Evolutionary conservation across 2,888 invertebrate species (phyloP).

Genomic region (Melanophora roralis): DNA sequence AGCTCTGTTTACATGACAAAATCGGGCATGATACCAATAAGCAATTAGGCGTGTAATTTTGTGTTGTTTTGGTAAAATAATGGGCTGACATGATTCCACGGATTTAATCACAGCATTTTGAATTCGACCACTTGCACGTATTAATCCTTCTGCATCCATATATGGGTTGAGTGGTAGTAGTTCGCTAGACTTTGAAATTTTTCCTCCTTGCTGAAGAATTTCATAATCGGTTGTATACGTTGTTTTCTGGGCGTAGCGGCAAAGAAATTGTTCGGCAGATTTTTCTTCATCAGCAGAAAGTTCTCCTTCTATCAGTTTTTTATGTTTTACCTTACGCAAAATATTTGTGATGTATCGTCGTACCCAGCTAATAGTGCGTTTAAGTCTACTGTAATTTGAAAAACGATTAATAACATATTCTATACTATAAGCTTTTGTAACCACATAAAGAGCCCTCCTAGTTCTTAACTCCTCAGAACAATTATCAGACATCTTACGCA

Average conservation of each 20-base stretch:
- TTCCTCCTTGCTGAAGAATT: not conserved
- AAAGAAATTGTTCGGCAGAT: not conserved
- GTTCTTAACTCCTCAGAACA: not conserved
- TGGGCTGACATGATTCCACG: not conserved
- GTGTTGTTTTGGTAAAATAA: not conserved
- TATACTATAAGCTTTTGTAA: not conserved
- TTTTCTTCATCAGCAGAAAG: slow-evolving; percentile 7
- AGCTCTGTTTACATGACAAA: not conserved
- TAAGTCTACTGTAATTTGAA: not conserved
- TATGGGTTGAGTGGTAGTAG: not conserved
- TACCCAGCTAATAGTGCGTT: slow-evolving; percentile 7
- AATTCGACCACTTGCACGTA: slow-evolving; percentile 5
- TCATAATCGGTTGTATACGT: not conserved
- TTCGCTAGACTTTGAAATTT: not conserved
- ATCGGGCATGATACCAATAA: not conserved
- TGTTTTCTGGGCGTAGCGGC: not conserved
- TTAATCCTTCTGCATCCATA: slow-evolving; percentile 3
- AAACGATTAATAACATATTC: not conserved
- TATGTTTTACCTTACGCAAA: not conserved
- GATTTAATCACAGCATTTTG: slow-evolving; percentile 4
- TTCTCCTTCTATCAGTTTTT: not conserved
- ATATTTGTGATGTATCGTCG: not conserved
- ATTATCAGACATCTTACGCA: not conserved
- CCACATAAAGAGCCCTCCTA: not conserved
- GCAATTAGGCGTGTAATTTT: not conserved